Conservation (phyloP, 2,888 invertebrate species). For the Phaonia tiefii region DNA sequence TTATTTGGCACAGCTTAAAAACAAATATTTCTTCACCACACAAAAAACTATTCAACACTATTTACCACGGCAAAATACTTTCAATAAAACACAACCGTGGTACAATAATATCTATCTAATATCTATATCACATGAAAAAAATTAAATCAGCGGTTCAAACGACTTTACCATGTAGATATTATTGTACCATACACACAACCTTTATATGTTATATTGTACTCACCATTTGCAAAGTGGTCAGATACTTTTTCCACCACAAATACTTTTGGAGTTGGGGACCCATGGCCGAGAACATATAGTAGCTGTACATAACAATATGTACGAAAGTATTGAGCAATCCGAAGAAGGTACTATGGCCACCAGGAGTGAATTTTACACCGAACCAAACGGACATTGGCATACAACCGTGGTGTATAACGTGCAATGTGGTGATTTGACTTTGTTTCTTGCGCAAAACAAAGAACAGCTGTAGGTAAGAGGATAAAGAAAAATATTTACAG, state of each 20-base stretch:
- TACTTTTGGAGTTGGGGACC: constrained; percentile 92
- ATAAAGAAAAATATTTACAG: constrained; percentile 12
- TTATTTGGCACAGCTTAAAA: too few relatives aligned
- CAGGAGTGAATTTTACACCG: constrained; percentile 97
- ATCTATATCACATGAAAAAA: too few relatives aligned
- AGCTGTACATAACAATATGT: constrained; percentile 98
- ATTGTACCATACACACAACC: too few relatives aligned
- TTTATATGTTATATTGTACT: too few relatives aligned
- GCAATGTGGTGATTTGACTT: constrained; percentile 94
- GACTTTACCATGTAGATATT: too few relatives aligned
- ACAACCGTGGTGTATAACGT: constrained; percentile 97
- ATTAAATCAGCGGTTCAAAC: too few relatives aligned
- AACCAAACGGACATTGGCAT: constrained; percentile 99
- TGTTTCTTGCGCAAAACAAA: constrained; percentile 97
- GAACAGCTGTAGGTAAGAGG: constrained; percentile 86
- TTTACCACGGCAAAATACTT: too few relatives aligned
- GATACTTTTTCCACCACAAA: constrained; percentile 98
- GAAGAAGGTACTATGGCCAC: constrained; percentile 98
- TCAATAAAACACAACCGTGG: too few relatives aligned
- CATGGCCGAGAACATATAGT: constrained; percentile 94
- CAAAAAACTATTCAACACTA: too few relatives aligned
- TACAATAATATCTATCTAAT: too few relatives aligned
- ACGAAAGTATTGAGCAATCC: constrained; percentile 96
- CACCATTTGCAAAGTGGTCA: constrained; percentile 95
- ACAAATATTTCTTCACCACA: too few relatives aligned